Base-by-base conservation (phyloP, 2,113 vertebrate genomes). In the Uria lomvia region DNA sequence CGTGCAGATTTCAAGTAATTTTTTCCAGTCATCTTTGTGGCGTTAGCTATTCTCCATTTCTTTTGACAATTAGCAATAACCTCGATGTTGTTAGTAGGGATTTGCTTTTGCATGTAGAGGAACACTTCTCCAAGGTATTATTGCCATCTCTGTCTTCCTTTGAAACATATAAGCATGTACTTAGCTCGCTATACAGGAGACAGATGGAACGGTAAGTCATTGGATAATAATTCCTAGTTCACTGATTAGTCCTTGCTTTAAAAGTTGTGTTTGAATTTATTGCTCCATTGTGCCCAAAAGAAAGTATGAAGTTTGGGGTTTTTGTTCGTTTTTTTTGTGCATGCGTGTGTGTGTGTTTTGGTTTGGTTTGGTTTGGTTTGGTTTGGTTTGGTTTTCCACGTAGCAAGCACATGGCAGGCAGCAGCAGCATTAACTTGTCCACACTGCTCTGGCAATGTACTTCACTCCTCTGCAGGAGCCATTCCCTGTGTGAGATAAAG, bases 301-400 rank as follows among this genome's bases (percentile, higher is more conserved):
- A 49, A 82, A 84, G 26, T 14, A 13, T 47, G 26, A 59, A 74
- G 12, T 2, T 66, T 66, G 19, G 8, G 32, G 12, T 9, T 59
- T 58, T 56, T 56, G 17, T 11, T 56, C n/a, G 29, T 3, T 26
- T 26, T 58, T 34, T 58, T 15, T 26, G 53, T 55, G 29, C 30
- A 15, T 55, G 29, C 30, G 9, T 55, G 8, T 26, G 29, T 53
- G 32, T 49, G 6, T 17, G 55, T n/a, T 60, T 32, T 4, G 20
- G 15, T 17, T 22, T 49, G 30, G 7, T 34, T 22, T 49, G 30
- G 7, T 34, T 65, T 20, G 24, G 29, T 6, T 1, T 3, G 30
- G 7, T 34, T 22, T 49, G 30, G 7, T 34, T 65, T 20, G 24
- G 29, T 6, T 1, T 3, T 9, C 14, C 36, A 12, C 0, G 2